phyloP scores from a whole-genome alignment of 92 coral and sea anemone genomes.

The Zoanthus sociatus region DNA sequence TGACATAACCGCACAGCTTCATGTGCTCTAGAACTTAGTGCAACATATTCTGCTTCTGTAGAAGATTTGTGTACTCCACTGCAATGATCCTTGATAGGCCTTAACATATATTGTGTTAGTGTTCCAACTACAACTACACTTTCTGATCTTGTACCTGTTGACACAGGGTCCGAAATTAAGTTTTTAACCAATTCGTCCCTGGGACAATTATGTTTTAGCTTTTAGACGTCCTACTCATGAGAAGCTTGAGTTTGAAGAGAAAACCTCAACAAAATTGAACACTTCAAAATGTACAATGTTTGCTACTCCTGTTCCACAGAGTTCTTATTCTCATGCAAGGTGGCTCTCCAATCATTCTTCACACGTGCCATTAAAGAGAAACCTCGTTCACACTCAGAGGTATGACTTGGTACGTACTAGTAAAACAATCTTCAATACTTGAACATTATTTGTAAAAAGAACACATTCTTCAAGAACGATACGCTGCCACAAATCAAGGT shows the following conservation, averaged over 20 bases:
- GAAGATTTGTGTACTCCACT: constrained; percentile 6
- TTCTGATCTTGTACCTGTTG: constrained; percentile 74
- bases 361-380: constrained; percentile 45
- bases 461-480: constrained; percentile 41
- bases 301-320: constrained; percentile 43
- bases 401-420: constrained; percentile 50
- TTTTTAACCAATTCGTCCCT: constrained; percentile 7
- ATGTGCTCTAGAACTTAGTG: constrained; percentile 37
- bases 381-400: constrained; percentile 49
- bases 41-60: constrained; percentile 44
- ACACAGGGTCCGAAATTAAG: background rate
- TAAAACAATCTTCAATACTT: constrained; percentile 37
- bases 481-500: constrained; percentile 40
- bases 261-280: constrained; percentile 4
- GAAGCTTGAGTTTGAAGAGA: background rate
- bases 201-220: background rate
- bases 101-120: constrained; percentile 47
- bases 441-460: constrained; percentile 34
- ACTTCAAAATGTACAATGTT: constrained; percentile 38
- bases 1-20: constrained; percentile 31
- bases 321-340: constrained; percentile 30
- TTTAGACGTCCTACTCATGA: constrained; percentile 15
- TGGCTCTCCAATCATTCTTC: constrained; percentile 36
- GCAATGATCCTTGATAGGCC: constrained; percentile 58
- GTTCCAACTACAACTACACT: constrained; percentile 51